Base-by-base conservation (phyloP, 2,888 invertebrate species). In the Lasioglossum malachurum region DNA sequence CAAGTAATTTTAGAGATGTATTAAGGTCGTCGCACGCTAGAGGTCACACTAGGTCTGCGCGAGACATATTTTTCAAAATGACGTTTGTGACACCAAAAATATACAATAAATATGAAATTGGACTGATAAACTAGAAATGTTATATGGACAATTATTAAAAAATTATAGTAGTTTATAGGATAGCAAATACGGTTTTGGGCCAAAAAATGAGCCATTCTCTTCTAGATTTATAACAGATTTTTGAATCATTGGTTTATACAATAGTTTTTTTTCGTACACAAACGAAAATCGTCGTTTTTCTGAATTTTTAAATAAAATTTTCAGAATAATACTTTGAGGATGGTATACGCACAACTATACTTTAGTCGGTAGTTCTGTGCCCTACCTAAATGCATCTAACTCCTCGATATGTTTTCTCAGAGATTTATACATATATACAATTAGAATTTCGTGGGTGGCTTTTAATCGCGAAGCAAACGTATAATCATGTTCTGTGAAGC, bases 351-450 rank as follows among this genome's bases (percentile, higher is more conserved):
- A 5, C 31, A 60, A 60, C 1, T 12, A 27, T 64, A 64, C 16
- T 60, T 60, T 4, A 27, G 31, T 64, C 64, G 64, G 0, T 2
- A 19, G 16, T 64, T 31, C 31, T 31, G 31, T 19, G 64, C 8
- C 64, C 19, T 64, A 16, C 16, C 31, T 64, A 31, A 16, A 31
- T 64, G 64, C 31, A 64, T 64, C 64, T 31, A 64, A 64, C 64
- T 31, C 64, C 31, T 64, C 31, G 19, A 64, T 64, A 64, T 7
- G 31, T 75, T 38, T 27, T 74, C 49, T 71, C 27, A 19, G 49
- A 73, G 75, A 83, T 83, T 80, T 69, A 82, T 75, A 44, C 44
- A 31, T 31, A 44, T 44, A 80, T 82, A 83, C 69, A 75, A 82
- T 85, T 83, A 81, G 23, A 41, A 10, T 14, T 87, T 78, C 69